Evolutionary conservation across 2,113 vertebrate species (phyloP), one percentile per base, ranked within the genome.

Genomic region (Chionodraco myersi): DNA sequence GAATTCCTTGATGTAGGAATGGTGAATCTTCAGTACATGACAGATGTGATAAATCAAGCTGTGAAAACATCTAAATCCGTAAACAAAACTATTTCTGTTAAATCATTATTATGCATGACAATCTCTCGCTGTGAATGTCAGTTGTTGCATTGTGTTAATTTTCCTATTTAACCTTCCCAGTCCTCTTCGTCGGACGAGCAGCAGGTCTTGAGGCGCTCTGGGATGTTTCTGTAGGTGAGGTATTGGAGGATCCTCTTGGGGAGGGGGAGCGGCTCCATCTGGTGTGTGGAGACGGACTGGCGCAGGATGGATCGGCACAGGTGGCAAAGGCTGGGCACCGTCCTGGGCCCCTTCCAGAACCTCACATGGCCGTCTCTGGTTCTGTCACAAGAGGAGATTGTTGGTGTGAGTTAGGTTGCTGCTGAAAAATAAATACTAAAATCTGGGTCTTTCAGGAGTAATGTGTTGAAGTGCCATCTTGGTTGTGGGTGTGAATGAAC

Each of bases 161-260:
- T 77, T 69, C 15, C 26, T 62, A 6, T 77, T 72, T 51, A 87
- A 18, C 34, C 59, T 16, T 84, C 86, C 87, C 81, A 93, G 11
- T 90, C 89, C 1, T 89, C 87, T 5, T 90, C 88, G 0, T 88
- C 88, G 0, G 84, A 75, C 67, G 88, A 83, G 85, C 76, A 76
- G 53, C 83, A 80, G 69, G 82, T 84, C 47, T 59, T 85, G 64
- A 92, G 85, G 79, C 63, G 69, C 54, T 90, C 68, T 54, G 93
- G 96, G 16, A 97, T 93, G 91, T 97, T 96, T 85, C 96, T 90
- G 90, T 99, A 99, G 2, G 97, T 98, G 79, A 99, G 97, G 93
- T 97, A 99, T 58, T 98, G 95, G 83, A 97, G 96, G 93, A 99
- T 96, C 76, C 98, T 97, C 84, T 94, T 96, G 75, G 98, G 98